Percentiles rank a stretch among this genome's conserved stretches.
Conservation (phyloP, 2,797 vertebrate species). For the Microchirus variegatus region DNA sequence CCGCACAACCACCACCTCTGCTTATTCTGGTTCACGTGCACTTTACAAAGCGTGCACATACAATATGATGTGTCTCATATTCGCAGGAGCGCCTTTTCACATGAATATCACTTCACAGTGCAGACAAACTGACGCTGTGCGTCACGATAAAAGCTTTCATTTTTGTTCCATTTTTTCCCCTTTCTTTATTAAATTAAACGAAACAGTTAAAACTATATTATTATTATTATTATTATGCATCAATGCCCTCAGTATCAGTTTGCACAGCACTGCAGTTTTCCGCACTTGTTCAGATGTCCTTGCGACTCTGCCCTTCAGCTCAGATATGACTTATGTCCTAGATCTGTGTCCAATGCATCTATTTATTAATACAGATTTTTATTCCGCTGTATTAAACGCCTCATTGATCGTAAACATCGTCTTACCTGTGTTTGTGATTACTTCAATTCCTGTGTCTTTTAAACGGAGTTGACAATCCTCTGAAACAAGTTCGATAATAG, state of each 20-base stretch:
- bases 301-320: constrained; percentile 2
- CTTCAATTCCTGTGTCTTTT: constrained; percentile 50
- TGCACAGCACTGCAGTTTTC: background rate
- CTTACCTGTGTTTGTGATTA: constrained; percentile 72
- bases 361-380: background rate
- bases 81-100: too few species aligned
- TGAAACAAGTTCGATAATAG: constrained; percentile 61
- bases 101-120: too few species aligned
- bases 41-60: background rate
- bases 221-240: background rate
- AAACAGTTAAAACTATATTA: background rate
- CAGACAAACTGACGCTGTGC: background rate
- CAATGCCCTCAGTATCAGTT: background rate
- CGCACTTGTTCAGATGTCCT: background rate
- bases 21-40: background rate
- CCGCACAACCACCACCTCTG: background rate
- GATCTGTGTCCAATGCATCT: background rate
- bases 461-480: constrained; percentile 57
- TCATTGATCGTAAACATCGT: constrained; percentile 3
- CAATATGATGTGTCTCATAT: constrained; percentile 4
- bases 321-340: background rate
- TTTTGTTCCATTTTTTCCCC: too few species aligned
- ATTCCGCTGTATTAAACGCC: background rate
- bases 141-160: too few species aligned
- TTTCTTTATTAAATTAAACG: too few species aligned